A percentile compares a stretch with the other conserved stretches of the same genome.
Conservation (phyloP, 2,797 vertebrate species). For the Kryptolebias ocellatus region DNA sequence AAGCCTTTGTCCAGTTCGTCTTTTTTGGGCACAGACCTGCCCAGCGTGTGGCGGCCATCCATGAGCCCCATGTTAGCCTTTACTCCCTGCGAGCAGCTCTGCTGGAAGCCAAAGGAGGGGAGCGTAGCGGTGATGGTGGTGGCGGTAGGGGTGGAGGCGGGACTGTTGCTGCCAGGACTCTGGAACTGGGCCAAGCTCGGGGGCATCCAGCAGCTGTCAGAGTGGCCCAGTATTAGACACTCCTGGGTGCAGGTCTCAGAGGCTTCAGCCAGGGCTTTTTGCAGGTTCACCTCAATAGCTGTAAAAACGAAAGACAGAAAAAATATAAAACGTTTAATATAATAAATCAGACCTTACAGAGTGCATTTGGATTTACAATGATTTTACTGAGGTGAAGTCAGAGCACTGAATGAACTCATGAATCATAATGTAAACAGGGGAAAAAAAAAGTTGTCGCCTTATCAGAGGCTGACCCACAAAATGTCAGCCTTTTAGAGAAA, state of each 20-base stretch:
- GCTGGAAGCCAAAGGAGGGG: slow-evolving; percentile 88
- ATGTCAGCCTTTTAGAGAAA: slow-evolving; percentile 76
- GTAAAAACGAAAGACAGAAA: slow-evolving; percentile 35
- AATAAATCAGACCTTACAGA: slow-evolving; percentile 34
- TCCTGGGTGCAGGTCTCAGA: slow-evolving; percentile 98
- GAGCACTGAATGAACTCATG: slow-evolving; percentile 39
- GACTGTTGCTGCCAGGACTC: slow-evolving; percentile 78
- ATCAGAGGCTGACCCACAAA: slow-evolving; percentile 76
- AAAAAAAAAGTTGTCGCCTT: slow-evolving; percentile 64
- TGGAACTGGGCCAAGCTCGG: slow-evolving; percentile 89
- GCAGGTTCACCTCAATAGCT: slow-evolving; percentile 95
- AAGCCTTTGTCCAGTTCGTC: slow-evolving; percentile 88
- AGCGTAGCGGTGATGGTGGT: slow-evolving; percentile 75
- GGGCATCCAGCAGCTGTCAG: slow-evolving; percentile 99
- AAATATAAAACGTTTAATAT: slow-evolving; percentile 46
- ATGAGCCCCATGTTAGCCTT: slow-evolving; percentile 76
- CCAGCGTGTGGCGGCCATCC: slow-evolving; percentile 88
- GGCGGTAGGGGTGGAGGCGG: slow-evolving; percentile 73
- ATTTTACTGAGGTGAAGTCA: slow-evolving; percentile 16
- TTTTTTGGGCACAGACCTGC: slow-evolving; percentile 89
- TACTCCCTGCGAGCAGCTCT: slow-evolving; percentile 84
- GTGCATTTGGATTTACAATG: slow-evolving; percentile 16
- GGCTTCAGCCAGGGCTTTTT: slow-evolving; percentile 93
- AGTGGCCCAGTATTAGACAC: slow-evolving; percentile 96
- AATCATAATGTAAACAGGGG: slow-evolving; percentile 51